phyloP scores from a whole-genome alignment of 2,797 vertebrate genomes.

The Oreonectes daqikongensis region DNA sequence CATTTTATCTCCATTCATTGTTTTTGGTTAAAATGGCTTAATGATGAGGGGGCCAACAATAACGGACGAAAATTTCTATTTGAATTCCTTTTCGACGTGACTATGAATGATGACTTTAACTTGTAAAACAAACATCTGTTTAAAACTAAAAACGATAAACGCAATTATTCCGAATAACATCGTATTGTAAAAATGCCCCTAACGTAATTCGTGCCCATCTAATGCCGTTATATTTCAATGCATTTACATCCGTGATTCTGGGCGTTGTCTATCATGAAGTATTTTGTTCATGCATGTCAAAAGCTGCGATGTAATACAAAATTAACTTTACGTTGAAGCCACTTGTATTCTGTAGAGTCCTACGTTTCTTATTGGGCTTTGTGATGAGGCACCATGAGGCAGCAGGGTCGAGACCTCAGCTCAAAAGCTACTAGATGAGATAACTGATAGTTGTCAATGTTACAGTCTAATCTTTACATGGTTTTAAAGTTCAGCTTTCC shows the following conservation, averaged over 20 bases:
- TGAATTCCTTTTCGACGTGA: background rate
- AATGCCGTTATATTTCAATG: constrained; percentile 72
- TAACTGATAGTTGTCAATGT: background rate
- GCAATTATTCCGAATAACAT: background rate
- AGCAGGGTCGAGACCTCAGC: background rate
- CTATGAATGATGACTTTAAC: background rate
- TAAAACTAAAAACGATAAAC: background rate
- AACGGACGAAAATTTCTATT: constrained; percentile 10
- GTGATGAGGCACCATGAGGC: background rate
- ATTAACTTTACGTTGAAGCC: background rate
- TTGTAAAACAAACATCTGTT: background rate
- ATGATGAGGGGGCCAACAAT: constrained; percentile 18
- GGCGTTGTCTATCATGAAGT: constrained; percentile 72
- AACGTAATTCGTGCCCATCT: constrained; percentile 42
- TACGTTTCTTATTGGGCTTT: background rate
- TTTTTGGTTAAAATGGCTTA: background rate
- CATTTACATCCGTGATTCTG: constrained; percentile 58
- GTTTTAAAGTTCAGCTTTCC: too few species aligned
- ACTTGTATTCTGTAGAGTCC: background rate
- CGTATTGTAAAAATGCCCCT: background rate
- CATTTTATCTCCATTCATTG: background rate
- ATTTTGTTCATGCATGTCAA: constrained; percentile 22
- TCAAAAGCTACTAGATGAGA: background rate
- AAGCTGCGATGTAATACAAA: background rate
- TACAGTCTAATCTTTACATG: background rate